Evolutionary conservation across 2,797 vertebrate genomes (phyloP).

Genomic region (Simalia tracyae): DNA sequence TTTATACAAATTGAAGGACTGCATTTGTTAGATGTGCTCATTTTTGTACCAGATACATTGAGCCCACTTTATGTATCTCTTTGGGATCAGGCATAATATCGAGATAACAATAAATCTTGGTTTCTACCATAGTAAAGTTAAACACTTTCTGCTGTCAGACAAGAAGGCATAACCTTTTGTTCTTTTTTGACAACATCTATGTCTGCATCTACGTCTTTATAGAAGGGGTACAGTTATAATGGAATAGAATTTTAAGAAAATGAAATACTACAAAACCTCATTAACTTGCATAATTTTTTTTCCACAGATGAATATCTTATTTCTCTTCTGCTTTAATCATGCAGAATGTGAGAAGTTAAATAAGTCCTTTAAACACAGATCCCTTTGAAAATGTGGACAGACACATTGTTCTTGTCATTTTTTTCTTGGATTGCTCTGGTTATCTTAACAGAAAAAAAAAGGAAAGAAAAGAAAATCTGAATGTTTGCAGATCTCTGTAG

Average conservation of each 20-base stretch:
- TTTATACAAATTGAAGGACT: background rate
- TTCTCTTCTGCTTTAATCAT: background rate
- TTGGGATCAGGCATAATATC: background rate
- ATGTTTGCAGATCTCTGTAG: background rate
- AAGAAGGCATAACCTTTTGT: slow-evolving; percentile 8
- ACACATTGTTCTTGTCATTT: background rate
- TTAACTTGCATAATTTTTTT: background rate
- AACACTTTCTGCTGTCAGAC: slow-evolving; percentile 16
- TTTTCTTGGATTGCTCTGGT: background rate
- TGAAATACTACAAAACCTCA: background rate
- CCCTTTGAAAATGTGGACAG: background rate
- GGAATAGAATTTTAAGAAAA: slow-evolving; percentile 7
- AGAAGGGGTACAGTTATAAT: slow-evolving; percentile 12
- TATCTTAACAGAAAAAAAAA: background rate
- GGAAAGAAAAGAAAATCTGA: background rate
- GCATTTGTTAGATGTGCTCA: background rate
- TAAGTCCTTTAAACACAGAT: background rate
- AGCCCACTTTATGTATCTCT: background rate
- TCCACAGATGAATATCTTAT: background rate
- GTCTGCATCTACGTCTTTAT: background rate
- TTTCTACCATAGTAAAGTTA: background rate
- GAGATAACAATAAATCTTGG: slow-evolving; percentile 6
- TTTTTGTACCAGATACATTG: background rate
- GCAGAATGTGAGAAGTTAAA: background rate
- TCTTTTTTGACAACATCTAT: slow-evolving; percentile 7